phyloP scores from a whole-genome alignment of 2,797 vertebrate species.

The Loriculus beryllinus region DNA sequence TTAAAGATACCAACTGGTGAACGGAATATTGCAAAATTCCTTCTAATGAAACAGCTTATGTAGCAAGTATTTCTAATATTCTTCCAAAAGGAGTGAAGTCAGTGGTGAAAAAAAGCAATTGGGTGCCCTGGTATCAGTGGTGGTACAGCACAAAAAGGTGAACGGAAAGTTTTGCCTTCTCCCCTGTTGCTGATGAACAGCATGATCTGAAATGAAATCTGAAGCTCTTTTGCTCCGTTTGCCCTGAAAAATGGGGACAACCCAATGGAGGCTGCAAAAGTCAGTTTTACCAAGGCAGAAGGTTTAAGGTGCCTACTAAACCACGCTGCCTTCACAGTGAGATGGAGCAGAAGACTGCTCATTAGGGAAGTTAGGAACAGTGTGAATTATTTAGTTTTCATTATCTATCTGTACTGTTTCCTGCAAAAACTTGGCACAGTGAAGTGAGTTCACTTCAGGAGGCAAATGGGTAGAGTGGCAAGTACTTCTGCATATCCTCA shows the following conservation, averaged over 20 bases:
- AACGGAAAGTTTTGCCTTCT: background rate
- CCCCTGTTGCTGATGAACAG: background rate
- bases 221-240: background rate
- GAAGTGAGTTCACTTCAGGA: background rate
- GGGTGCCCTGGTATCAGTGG: background rate
- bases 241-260: background rate
- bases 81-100: background rate
- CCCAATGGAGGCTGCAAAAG: background rate
- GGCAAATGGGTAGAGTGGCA: background rate
- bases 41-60: background rate
- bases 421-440: background rate
- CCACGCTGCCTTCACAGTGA: background rate
- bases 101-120: background rate
- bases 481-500: background rate
- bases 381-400: background rate
- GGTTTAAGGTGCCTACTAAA: background rate
- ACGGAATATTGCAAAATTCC: constrained; percentile 12
- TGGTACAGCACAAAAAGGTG: background rate
- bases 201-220: background rate
- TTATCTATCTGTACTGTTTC: background rate
- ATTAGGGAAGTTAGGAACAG: background rate
- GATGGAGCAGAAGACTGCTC: background rate
- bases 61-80: background rate
- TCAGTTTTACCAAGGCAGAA: background rate
- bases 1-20: background rate